phyloP scores from a whole-genome alignment of 2,888 invertebrate species.

The Hofmannophila pseudospretella region DNA sequence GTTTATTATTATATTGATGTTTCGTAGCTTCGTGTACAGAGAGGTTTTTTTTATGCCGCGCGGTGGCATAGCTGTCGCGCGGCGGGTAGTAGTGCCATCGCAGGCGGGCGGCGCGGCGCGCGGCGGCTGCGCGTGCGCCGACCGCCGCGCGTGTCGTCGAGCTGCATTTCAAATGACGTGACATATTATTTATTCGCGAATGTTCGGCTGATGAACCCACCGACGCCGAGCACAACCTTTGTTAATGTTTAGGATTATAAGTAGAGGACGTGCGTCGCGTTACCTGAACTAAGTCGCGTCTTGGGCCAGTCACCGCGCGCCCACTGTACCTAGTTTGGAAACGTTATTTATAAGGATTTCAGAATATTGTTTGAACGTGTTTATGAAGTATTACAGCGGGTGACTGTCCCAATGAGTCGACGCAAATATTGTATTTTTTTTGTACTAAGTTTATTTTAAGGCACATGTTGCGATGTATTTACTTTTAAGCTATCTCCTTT shows the following conservation, averaged over 20 bases:
- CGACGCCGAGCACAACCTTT: constrained; percentile 63
- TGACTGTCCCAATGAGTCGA: constrained; percentile 15
- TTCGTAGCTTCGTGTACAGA: constrained; percentile 53
- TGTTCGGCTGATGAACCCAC: constrained; percentile 65
- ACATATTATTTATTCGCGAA: constrained; percentile 58
- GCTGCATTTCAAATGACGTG: constrained; percentile 57
- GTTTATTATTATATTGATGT: constrained; percentile 60
- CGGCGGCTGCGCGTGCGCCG: constrained; percentile 6
- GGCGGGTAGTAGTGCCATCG: constrained; percentile 59
- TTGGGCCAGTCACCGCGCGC: constrained; percentile 30
- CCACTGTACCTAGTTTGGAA: no score
- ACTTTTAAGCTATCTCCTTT: constrained; percentile 43
- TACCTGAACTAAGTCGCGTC: constrained; percentile 57
- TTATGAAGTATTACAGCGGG: neutral
- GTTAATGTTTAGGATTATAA: constrained; percentile 53
- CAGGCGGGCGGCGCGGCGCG: constrained; percentile 16
- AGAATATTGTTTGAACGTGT: neutral
- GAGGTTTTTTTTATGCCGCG: constrained; percentile 40
- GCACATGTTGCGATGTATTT: constrained; percentile 11
- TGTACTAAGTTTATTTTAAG: constrained; percentile 13
- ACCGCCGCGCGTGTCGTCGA: constrained; percentile 15
- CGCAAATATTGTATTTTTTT: constrained; percentile 21
- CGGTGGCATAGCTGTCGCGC: constrained; percentile 57
- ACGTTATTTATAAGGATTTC: no score
- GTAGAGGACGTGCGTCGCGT: constrained; percentile 63